Base-by-base conservation (phyloP, 1,140 invertebrate species). In the Drosophila pachea region DNA sequence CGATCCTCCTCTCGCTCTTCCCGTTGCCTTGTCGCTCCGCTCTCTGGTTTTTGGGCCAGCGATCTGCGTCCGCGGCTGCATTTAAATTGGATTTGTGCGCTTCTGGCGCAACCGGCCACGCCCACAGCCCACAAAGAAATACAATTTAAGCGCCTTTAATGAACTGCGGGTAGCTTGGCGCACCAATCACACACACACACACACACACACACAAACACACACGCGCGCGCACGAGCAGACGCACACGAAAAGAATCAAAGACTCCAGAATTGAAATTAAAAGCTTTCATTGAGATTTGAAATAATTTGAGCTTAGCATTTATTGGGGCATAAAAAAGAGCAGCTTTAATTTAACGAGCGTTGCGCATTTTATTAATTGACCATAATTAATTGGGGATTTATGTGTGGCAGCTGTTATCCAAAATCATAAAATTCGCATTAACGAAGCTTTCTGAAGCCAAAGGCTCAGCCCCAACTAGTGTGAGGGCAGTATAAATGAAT, bases 41-140 rank as follows among this genome's bases (percentile, higher is more conserved):
- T 43, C 40, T 43, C n/a, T 22, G 35, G 7, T 55, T 58, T 58
- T 74, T 54, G 71, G 71, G 61, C 40, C 49, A 7, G 22, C 33
- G 40, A 53, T 59, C 54, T 64, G 78, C 74, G 62, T 76, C 73
- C 73, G 73, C 61, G 49, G 60, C 61, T 76, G 77, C 69, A 76
- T 87, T 88, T 87, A 88, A 88, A 88, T 88, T 88, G 87, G 87
- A 88, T 88, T 88, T 88, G 77, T 87, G 79, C 66, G 87, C 83
- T 86, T 81, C 87, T 87, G 87, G 83, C 87, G 75, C 75, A 86
- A 60, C 40, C 31, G 40, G 33, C 60, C 68, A 63, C 59, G 58
- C 50, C 66, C 38, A 40, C 32, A 55, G 56, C 47, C 52, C 48
- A 63, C 66, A 78, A 69, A 75, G 66, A 74, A 83, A 86, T 76